Percentiles rank a stretch among this genome's conserved stretches.
phyloP scores from a whole-genome alignment of 2,888 invertebrate genomes.

The Teleogryllus oceanicus region DNA sequence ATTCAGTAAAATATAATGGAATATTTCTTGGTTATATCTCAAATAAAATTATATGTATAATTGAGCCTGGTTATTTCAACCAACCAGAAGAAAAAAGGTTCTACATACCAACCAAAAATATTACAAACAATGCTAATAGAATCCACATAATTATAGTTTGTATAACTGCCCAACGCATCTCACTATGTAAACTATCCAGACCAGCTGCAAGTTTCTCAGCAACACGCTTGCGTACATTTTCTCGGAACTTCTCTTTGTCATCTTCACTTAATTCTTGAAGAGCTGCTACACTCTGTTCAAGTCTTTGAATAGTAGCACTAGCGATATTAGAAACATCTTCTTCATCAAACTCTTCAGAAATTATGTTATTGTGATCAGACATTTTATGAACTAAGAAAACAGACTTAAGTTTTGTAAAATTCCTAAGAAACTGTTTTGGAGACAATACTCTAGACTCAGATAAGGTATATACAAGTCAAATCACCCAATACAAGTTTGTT shows the following conservation, averaged over 20 bases:
- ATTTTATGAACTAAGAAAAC: too few relatives aligned
- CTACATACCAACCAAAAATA: background rate
- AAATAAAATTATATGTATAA: too few relatives aligned
- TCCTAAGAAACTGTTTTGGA: too few relatives aligned
- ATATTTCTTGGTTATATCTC: too few relatives aligned
- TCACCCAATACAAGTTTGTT: too few relatives aligned
- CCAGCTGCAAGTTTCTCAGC: background rate
- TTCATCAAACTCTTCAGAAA: background rate
- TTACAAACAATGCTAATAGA: background rate
- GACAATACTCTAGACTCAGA: too few relatives aligned
- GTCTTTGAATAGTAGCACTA: background rate
- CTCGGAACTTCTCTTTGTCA: constrained; percentile 27
- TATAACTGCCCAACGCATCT: background rate
- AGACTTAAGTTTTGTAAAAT: too few relatives aligned
- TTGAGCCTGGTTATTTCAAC: background rate
- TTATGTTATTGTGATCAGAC: too few relatives aligned
- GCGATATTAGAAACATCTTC: background rate
- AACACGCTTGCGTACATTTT: constrained; percentile 25
- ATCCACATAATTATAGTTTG: background rate
- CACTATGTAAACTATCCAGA: background rate
- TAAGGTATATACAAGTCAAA: too few relatives aligned
- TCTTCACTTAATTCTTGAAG: constrained; percentile 23
- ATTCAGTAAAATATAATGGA: too few relatives aligned
- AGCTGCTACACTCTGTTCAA: background rate
- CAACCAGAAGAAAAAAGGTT: background rate